Evolutionary conservation across 2,888 invertebrate genomes (phyloP).

Genomic region (Erynnis tages): DNA sequence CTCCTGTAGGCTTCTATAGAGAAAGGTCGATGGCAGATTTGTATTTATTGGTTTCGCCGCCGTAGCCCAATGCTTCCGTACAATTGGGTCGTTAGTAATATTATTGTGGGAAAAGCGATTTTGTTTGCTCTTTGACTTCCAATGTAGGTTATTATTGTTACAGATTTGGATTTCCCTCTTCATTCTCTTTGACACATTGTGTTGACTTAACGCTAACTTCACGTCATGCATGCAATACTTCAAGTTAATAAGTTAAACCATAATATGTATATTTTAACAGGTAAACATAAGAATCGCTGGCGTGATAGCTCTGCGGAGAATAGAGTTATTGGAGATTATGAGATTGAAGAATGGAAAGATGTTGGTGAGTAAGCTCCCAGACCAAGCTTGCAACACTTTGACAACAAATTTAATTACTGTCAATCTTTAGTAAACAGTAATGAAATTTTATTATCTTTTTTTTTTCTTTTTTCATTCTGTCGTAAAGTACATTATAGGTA

Average conservation of each 20-base stretch:
- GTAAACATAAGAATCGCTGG: slow-evolving; percentile 81
- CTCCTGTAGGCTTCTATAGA: slow-evolving; percentile 49
- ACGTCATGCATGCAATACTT: slow-evolving; percentile 49
- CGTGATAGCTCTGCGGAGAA: slow-evolving; percentile 80
- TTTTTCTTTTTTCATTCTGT: neutral
- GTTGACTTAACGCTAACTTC: slow-evolving; percentile 60
- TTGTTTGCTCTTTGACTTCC: slow-evolving; percentile 77
- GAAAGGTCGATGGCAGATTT: slow-evolving; percentile 68
- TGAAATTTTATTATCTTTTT: too few species aligned
- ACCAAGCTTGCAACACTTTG: too few species aligned
- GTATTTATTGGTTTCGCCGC: slow-evolving; percentile 77
- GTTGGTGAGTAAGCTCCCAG: slow-evolving; percentile 80
- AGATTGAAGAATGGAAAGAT: slow-evolving; percentile 88
- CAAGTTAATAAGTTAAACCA: neutral
- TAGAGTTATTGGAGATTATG: slow-evolving; percentile 85
- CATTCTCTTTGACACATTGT: slow-evolving; percentile 63
- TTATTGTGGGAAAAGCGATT: slow-evolving; percentile 77
- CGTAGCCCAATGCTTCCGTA: slow-evolving; percentile 71
- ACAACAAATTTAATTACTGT: too few species aligned
- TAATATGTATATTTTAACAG: slow-evolving; percentile 58
- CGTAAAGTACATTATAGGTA: neutral
- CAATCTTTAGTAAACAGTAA: too few species aligned
- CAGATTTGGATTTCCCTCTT: slow-evolving; percentile 67
- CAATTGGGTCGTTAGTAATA: slow-evolving; percentile 80
- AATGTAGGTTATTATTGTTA: slow-evolving; percentile 73